Conservation (phyloP, 2,113 vertebrate species). For the Aplodontia rufa region DNA sequence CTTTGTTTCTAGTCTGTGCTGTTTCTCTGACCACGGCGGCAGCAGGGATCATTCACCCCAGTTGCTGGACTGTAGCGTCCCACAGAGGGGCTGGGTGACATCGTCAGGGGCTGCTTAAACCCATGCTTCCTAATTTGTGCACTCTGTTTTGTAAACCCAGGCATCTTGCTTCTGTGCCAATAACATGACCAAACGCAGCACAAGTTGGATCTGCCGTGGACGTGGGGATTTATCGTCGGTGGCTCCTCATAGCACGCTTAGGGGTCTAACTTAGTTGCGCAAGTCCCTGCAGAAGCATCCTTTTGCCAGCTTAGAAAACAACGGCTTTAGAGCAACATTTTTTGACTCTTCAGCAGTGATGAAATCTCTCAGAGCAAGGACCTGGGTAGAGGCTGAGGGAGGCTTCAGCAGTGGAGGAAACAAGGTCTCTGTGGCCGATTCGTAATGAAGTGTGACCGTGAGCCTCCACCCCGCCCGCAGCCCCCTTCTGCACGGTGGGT, state of each 20-base stretch:
- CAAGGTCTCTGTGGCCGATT: neutral
- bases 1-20: neutral
- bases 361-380: neutral
- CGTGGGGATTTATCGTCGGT: neutral
- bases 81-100: neutral
- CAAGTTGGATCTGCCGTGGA: conserved; percentile 23
- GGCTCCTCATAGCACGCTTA: neutral
- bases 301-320: neutral
- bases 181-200: neutral
- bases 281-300: neutral
- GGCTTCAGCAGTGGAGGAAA: conserved; percentile 2
- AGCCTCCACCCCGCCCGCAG: neutral
- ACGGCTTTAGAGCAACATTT: neutral
- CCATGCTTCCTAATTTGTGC: neutral
- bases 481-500: neutral
- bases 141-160: neutral
- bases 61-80: neutral
- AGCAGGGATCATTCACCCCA: neutral
- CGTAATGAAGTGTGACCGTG: neutral
- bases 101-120: neutral
- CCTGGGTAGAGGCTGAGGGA: neutral
- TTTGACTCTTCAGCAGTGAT: neutral
- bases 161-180: neutral
- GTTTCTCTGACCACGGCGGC: neutral
- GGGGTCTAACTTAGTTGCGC: neutral